These are phyloP conservation scores for Allacma fusca DNA, from an alignment of 2,888 invertebrate species.

Conservation along the genomic window DNA sequence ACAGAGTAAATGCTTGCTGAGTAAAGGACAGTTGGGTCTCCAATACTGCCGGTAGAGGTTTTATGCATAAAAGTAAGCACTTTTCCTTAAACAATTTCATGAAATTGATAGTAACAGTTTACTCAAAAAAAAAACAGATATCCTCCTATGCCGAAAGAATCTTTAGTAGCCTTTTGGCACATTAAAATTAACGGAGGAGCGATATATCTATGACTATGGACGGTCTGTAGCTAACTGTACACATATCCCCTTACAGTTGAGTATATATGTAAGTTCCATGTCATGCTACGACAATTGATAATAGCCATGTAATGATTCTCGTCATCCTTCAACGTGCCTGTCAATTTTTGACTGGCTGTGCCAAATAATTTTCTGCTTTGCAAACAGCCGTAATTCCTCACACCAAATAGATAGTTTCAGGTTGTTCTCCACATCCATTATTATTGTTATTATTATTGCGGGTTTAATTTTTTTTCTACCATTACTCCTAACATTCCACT, in stretches of 20 bases:
- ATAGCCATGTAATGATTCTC: slow-evolving; percentile 36
- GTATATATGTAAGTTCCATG: too few relatives aligned
- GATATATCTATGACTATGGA: background rate
- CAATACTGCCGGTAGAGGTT: too few relatives aligned
- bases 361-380: slow-evolving; percentile 24
- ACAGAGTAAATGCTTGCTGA: too few relatives aligned
- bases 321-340: slow-evolving; percentile 39
- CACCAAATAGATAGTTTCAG: slow-evolving; percentile 18
- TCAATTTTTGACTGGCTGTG: slow-evolving; percentile 32
- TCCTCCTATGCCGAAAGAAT: background rate
- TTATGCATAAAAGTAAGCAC: too few relatives aligned
- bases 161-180: background rate
- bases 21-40: too few relatives aligned
- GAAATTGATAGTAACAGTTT: too few relatives aligned
- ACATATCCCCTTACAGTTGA: too few relatives aligned
- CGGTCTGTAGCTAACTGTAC: too few relatives aligned
- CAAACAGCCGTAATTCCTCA: slow-evolving; percentile 1
- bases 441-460: background rate
- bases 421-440: slow-evolving; percentile 3
- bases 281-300: too few relatives aligned
- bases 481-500: background rate
- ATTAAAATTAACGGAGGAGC: background rate
- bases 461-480: background rate
- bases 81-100: too few relatives aligned
- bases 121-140: background rate